These are phyloP conservation scores for Fragum sueziense DNA, from an alignment of 2,888 invertebrate genomes.

Conservation along the genomic window DNA sequence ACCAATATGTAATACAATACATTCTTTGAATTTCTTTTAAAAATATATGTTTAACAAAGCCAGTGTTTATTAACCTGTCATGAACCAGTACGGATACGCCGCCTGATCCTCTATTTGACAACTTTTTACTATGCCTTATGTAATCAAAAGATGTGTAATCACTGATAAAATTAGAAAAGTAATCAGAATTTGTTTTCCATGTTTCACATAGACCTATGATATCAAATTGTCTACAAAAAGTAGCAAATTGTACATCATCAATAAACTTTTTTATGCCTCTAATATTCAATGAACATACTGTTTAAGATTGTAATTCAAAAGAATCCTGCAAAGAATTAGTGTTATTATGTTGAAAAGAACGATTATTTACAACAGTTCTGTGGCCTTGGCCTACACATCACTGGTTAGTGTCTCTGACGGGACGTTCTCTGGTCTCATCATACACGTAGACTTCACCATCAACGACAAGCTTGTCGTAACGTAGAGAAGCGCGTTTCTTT, in stretches of 20 bases:
- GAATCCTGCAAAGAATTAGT: too few relatives aligned
- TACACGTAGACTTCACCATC: slow-evolving; percentile 11
- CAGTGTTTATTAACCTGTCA: background rate
- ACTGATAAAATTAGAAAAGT: slow-evolving; percentile 3
- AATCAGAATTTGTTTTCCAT: background rate
- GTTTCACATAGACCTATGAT: slow-evolving; percentile 5
- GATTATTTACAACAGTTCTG: too few relatives aligned
- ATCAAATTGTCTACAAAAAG: slow-evolving; percentile 4
- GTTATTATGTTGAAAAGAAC: too few relatives aligned
- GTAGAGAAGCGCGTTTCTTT: background rate
- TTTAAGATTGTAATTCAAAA: background rate
- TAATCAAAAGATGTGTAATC: slow-evolving; percentile 7
- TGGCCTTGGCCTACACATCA: slow-evolving; percentile 8
- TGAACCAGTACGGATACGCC: slow-evolving; percentile 10
- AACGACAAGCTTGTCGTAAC: slow-evolving; percentile 11
- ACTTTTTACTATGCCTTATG: background rate
- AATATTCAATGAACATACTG: slow-evolving; percentile 7
- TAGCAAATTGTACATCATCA: background rate
- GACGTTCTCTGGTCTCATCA: background rate
- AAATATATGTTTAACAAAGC: slow-evolving; percentile 8
- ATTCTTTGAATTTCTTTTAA: background rate
- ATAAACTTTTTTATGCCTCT: background rate
- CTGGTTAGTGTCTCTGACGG: background rate
- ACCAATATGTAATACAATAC: background rate
- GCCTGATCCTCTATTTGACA: slow-evolving; percentile 1